Evolutionary conservation across 2,888 invertebrate species (phyloP).

Genomic region (Drosophila kambysellisi): DNA sequence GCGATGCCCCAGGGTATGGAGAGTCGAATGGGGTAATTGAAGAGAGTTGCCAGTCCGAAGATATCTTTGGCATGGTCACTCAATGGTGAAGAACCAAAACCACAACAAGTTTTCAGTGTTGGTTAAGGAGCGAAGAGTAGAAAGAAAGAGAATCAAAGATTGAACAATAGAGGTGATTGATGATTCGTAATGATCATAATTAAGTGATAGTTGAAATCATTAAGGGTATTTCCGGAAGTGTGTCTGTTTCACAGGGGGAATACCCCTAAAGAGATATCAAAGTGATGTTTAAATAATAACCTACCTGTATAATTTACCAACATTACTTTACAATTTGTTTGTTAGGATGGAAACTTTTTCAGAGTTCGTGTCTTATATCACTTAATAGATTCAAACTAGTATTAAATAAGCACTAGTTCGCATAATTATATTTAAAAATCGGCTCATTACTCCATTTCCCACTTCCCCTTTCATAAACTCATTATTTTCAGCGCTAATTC

Average conservation of each 20-base stretch:
- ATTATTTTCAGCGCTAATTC: slow-evolving; percentile 33
- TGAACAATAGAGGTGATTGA: slow-evolving; percentile 7
- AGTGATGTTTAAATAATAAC: no score
- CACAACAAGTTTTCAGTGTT: slow-evolving; percentile 46
- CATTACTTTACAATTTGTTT: not conserved
- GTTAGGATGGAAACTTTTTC: not conserved
- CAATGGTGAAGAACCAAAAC: slow-evolving; percentile 39
- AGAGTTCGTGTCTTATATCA: not conserved
- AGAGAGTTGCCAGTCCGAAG: slow-evolving; percentile 25
- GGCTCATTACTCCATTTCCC: not conserved
- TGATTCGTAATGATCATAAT: slow-evolving; percentile 28
- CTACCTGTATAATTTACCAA: not conserved
- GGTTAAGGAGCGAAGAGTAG: not conserved
- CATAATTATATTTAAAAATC: slow-evolving; percentile 3
- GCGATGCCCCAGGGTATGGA: slow-evolving; percentile 5
- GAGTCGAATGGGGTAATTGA: not conserved
- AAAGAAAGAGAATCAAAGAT: not conserved
- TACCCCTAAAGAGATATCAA: not conserved
- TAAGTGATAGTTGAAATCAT: slow-evolving; percentile 15
- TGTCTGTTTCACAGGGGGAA: not conserved
- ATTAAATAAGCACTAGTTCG: not conserved
- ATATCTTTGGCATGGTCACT: slow-evolving; percentile 45
- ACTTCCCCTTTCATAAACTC: slow-evolving; percentile 1
- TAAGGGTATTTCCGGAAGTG: slow-evolving; percentile 12
- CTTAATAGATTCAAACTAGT: not conserved